Base-by-base conservation (phyloP, 2,888 invertebrate species). In the Calameuta filiformis region DNA sequence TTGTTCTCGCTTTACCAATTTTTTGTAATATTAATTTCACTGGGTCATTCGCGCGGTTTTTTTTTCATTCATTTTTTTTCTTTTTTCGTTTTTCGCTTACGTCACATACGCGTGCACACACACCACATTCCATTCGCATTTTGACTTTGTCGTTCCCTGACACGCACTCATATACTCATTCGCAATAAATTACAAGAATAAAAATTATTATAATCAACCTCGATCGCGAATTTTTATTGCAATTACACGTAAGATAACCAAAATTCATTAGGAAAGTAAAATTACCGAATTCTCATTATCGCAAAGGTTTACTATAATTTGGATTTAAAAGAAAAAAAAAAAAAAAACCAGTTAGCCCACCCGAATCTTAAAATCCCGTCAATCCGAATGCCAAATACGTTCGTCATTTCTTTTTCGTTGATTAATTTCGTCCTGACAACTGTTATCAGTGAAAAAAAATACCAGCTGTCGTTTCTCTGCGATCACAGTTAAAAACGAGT, bases 161-260 rank as follows among this genome's bases (percentile, higher is more conserved):
- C 40, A 40, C 40, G 15, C 40, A 40, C 15, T 15, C 40, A 15
- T 15, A 40, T 15, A 40, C 40, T 15, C 40, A 40, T 15, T 40
- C 40, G 15, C 77, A 83, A 83, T 82, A 82, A 83, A 80, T 80
- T 80, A 80, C 79, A 74, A 77, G 79, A 83, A 79, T 81, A 81
- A 82, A 79, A 79, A 79, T 80, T 75, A 78, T 79, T 75, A 79
- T 73, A 79, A 79, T 76, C n/a, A 23, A 33, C 30, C 71, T 30
- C 30, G 31, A 30, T 71, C 71, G 71, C 71, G 33, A 71, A 71
- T 31, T 33, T 33, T n/a, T 71, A n/a, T 71, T 71, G 71, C 71
- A 71, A 15, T 71, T n/a, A n/a, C 12, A 71, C 31, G 33, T n/a
- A n/a, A 40, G 40, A 15, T 15, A 30, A 31, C 15, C 37, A 30